Conservation (phyloP, 2,113 vertebrate species). For the Sinocyclocheilus anshuiensis region DNA sequence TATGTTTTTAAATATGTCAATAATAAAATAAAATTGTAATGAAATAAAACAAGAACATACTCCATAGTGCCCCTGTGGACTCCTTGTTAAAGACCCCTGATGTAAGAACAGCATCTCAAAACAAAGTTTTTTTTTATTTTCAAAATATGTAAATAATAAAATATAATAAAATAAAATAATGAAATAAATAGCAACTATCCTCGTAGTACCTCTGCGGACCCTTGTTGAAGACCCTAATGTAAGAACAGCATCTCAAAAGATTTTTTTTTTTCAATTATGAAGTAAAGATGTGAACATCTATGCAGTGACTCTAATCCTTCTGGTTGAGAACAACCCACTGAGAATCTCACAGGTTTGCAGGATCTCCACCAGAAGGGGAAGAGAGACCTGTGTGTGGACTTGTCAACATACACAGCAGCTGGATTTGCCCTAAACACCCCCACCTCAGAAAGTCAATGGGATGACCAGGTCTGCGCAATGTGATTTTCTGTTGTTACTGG, state of each 20-base stretch:
- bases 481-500: slow-evolving; percentile 64
- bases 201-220: not conserved
- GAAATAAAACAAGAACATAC: no score
- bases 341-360: not conserved
- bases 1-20: no score
- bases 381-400: not conserved
- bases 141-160: not conserved
- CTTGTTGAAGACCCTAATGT: not conserved
- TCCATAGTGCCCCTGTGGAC: no score
- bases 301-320: not conserved
- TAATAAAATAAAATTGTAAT: no score
- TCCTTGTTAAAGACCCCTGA: no score
- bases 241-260: not conserved
- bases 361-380: slow-evolving; percentile 48
- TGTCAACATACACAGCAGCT: slow-evolving; percentile 46
- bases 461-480: slow-evolving; percentile 59
- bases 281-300: not conserved
- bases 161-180: not conserved
- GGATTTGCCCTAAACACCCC: slow-evolving; percentile 60
- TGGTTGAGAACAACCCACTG: not conserved
- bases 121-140: not conserved
- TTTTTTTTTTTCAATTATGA: not conserved
- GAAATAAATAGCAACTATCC: not conserved
- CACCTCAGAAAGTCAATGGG: slow-evolving; percentile 62
- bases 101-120: no score